phyloP scores from a whole-genome alignment of 2,888 invertebrate species.

The Notocelia uddmanniana region DNA sequence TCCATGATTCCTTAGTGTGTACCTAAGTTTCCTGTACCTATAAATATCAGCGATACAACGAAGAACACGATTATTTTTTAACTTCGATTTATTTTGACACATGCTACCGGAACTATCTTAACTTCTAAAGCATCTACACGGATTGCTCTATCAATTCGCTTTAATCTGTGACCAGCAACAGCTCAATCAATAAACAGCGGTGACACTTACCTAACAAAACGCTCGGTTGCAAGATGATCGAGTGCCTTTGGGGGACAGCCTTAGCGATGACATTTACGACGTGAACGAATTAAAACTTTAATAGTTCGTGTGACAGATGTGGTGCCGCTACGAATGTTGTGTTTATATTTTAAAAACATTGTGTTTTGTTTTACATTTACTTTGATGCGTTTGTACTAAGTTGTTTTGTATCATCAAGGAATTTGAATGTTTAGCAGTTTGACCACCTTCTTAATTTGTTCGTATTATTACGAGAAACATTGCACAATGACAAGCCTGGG shows the following conservation, averaged over 20 bases:
- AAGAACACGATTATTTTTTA: too few species aligned
- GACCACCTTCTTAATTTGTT: too few species aligned
- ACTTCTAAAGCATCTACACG: background rate
- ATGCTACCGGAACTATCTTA: background rate
- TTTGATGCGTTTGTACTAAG: too few species aligned
- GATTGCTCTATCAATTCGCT: background rate
- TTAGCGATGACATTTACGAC: conserved; percentile 6
- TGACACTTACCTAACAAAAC: conserved; percentile 17
- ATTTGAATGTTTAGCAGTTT: too few species aligned
- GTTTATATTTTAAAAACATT: background rate
- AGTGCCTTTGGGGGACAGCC: background rate
- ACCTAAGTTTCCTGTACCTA: too few species aligned
- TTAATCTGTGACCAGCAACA: background rate
- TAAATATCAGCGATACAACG: too few species aligned
- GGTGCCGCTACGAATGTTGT: background rate
- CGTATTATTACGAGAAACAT: too few species aligned
- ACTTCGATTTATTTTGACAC: too few species aligned
- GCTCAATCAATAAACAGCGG: conserved; percentile 18
- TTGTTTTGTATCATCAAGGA: too few species aligned
- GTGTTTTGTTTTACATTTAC: too few species aligned
- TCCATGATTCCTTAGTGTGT: too few species aligned
- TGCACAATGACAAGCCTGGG: too few species aligned
- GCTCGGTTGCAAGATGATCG: conserved; percentile 15
- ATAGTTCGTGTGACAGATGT: conserved; percentile 7
- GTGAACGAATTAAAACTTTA: conserved; percentile 24